Base-by-base conservation (phyloP, 2,888 invertebrate species). In the Ctenicera cuprea region DNA sequence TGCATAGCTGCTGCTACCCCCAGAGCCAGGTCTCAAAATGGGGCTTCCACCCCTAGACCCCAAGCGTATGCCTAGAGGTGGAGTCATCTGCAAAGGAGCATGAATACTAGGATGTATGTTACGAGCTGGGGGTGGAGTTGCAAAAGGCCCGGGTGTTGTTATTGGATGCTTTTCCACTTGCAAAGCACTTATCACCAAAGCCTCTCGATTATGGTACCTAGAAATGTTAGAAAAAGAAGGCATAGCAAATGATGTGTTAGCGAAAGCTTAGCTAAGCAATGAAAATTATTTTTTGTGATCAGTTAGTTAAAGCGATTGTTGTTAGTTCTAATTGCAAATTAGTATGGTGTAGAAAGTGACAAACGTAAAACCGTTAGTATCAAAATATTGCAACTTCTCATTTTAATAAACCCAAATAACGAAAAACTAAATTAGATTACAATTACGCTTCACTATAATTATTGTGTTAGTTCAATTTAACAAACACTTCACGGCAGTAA, bases 91-190 rank as follows among this genome's bases (percentile, higher is more conserved):
- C 82, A 92, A 90, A 83, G 88, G 88, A 77, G 89, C 79, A 71
- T 81, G 77, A 64, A 79, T 76, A 66, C 78, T 76, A 43, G 81
- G 82, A 76, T 81, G 90, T 87, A 83, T 90, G 64, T 76, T 76
- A 89, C 82, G 91, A 76, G 90, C 88, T 11, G 92, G 90, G 3
- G 94, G 93, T 0, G 94, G 94, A 83, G 93, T 93, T 16, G 92
- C 90, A 78, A 91, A 92, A 0, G 95, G 95, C 52, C 95, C 95
- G n/a, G 95, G 95, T 73, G 95, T 95, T 48, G 94, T 94, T 77
- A 96, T 93, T 64, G 96, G 96, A 88, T 96, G 94, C 87, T 96
- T 97, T 87, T 97, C 97, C 80, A 97, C 96, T 90, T 97, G 96
- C 74, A 97, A 90, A 66, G 97, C 96, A 86, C 96, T 96, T 88